phyloP scores from a whole-genome alignment of 30 jellyfish, hydroid and myxozoan species.

The Aurelia sp. region DNA sequence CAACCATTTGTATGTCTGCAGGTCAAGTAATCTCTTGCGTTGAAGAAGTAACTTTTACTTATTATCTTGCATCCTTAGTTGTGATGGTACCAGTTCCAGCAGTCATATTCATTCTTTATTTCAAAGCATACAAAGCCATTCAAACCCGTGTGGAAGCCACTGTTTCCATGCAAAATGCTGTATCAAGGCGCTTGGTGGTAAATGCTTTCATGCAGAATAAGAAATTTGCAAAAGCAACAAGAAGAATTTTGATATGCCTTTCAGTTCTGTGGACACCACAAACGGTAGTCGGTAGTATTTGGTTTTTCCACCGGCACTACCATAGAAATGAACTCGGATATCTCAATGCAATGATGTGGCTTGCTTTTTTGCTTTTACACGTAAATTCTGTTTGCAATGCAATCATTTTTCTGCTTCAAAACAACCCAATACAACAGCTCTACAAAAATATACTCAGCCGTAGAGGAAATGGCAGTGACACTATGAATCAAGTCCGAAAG shows the following conservation, averaged over 20 bases:
- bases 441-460: not conserved
- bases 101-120: not conserved
- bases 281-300: not conserved
- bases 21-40: not conserved
- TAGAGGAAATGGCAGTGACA: not conserved
- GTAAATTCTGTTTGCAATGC: not conserved
- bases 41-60: not conserved
- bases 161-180: not conserved
- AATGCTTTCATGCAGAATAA: not conserved
- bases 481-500: no score
- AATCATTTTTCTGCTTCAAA: not conserved
- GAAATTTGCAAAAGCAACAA: slow-evolving; percentile 1
- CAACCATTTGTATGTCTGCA: not conserved
- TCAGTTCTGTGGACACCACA: not conserved
- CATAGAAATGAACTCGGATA: no score
- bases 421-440: not conserved
- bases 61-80: not conserved
- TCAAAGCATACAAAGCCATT: slow-evolving; percentile 18
- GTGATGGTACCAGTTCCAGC: not conserved
- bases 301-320: no score
- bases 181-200: no score
- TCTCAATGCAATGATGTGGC: not conserved
- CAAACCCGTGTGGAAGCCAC: not conserved
- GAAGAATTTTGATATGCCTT: not conserved
- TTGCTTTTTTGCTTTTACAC: not conserved